Percentiles rank a stretch among this genome's conserved stretches.
These are phyloP conservation scores for Anguilla rostrata DNA, from an alignment of 2,113 vertebrate genomes.

Conservation along the genomic window DNA sequence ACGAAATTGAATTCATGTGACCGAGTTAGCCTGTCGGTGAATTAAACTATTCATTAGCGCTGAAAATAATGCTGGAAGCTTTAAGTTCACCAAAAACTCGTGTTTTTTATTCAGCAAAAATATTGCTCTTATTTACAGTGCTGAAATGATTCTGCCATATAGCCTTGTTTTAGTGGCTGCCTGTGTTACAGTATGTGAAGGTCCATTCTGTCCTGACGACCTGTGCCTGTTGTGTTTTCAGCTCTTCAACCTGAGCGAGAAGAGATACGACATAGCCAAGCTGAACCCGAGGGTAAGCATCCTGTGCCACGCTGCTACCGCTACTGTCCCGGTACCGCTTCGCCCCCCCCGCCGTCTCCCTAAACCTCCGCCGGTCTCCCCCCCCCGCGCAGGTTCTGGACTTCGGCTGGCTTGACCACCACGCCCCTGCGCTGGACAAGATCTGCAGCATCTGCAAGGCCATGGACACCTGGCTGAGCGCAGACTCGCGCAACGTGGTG, in stretches of 20 bases:
- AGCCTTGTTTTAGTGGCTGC: not conserved
- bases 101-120: not conserved
- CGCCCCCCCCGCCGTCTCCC: not conserved
- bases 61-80: not conserved
- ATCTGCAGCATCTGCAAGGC: slow-evolving; percentile 98
- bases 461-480: slow-evolving; percentile 95
- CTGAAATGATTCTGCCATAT: not conserved
- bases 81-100: not conserved
- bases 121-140: not conserved
- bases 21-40: not conserved
- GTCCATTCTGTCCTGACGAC: not conserved
- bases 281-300: slow-evolving; percentile 86
- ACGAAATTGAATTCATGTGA: too few relatives aligned
- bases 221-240: slow-evolving; percentile 48
- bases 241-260: slow-evolving; percentile 97
- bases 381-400: slow-evolving; percentile 81
- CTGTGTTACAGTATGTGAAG: not conserved
- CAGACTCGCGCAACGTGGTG: slow-evolving; percentile 85
- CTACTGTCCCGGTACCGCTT: not conserved
- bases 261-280: slow-evolving; percentile 84
- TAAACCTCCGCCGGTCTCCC: not conserved
- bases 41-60: not conserved
- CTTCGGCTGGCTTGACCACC: slow-evolving; percentile 95
- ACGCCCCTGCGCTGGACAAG: slow-evolving; percentile 94
- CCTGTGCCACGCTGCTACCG: not conserved